Percentiles rank a stretch among this genome's conserved stretches.
Conservation (phyloP, 2,113 vertebrate genomes). For the Eupsittula cactorum region DNA sequence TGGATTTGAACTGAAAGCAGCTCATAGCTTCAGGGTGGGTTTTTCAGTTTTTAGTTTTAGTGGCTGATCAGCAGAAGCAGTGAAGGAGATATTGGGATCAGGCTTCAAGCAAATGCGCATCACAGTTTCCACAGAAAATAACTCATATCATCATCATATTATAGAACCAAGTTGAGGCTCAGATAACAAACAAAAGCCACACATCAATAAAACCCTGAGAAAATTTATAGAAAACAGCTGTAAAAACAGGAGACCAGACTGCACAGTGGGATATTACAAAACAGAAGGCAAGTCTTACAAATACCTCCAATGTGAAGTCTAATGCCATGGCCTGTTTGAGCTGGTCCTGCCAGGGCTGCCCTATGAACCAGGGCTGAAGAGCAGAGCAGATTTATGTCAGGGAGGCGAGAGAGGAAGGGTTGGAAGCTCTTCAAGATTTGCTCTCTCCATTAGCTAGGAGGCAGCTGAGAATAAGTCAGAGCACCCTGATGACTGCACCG, state of each 20-base stretch:
- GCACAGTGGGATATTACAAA: not conserved
- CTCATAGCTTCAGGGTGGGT: not conserved
- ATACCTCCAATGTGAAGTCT: not conserved
- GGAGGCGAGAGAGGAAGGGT: accelerated
- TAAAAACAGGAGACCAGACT: conserved; percentile 32
- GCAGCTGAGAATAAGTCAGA: not conserved
- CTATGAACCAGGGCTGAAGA: not conserved
- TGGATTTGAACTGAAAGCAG: not conserved
- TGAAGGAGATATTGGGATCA: not conserved
- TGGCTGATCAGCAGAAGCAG: not conserved
- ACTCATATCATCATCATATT: not conserved
- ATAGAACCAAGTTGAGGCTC: conserved; percentile 7
- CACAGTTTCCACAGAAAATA: conserved; percentile 3
- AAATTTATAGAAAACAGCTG: conserved; percentile 46
- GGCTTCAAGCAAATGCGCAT: not conserved
- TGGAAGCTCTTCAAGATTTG: not conserved
- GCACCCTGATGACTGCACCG: not conserved
- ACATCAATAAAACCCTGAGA: conserved; percentile 44
- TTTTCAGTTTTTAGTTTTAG: not conserved
- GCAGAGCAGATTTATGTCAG: not conserved
- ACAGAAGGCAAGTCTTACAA: not conserved
- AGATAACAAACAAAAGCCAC: conserved; percentile 28
- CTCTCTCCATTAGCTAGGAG: not conserved
- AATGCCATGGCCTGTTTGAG: not conserved
- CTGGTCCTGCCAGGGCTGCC: not conserved